Base-by-base conservation (phyloP, 2,888 invertebrate genomes). In the Hemaris fuciformis region DNA sequence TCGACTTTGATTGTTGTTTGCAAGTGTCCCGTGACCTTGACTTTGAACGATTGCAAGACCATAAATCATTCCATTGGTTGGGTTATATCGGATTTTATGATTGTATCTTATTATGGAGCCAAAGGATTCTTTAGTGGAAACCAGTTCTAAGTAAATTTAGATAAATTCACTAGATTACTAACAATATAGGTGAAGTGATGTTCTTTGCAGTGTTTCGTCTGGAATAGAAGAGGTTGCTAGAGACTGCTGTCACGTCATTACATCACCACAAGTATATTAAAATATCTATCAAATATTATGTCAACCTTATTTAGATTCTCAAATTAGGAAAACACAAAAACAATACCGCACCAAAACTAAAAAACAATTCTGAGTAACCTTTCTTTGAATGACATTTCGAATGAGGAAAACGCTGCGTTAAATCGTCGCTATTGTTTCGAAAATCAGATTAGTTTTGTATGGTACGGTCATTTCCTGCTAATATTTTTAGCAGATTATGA, bases 371-470 rank as follows among this genome's bases (percentile, higher is more conserved):
- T 53, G 53, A 53, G 31, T 53, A 53, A 53, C 27, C n/a, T 53
- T 53, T 53, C 53, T 31, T 53, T 53, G 53, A 53, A 53, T 13
- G 53, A 31, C 53, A 31, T 18, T 53, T 31, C 53, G 53, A 18
- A 18, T 53, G 53, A 53, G 53, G 53, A 53, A 53, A 53, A 18
- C 10, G 15, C 3, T 8, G 45, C 22, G 25, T 7, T 27, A 27
- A 27, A 25, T 48, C 43, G 43, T 45, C 31, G 18, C 53, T 31
- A 53, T 53, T 53, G 53, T 53, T 53, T 31, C 27, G 45, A 13
- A 45, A 53, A 53, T 53, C 48, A 20, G 53, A 53, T 53, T 53
- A 31, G 4, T 10, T 18, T 31, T 31, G 31, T 18, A 27, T 18
- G 18, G 20, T 15, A 53, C 1, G 15, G 5, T 5, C 18, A 18